Base-by-base conservation (phyloP, 2,113 vertebrate species). In the Lipophrys pholis region DNA sequence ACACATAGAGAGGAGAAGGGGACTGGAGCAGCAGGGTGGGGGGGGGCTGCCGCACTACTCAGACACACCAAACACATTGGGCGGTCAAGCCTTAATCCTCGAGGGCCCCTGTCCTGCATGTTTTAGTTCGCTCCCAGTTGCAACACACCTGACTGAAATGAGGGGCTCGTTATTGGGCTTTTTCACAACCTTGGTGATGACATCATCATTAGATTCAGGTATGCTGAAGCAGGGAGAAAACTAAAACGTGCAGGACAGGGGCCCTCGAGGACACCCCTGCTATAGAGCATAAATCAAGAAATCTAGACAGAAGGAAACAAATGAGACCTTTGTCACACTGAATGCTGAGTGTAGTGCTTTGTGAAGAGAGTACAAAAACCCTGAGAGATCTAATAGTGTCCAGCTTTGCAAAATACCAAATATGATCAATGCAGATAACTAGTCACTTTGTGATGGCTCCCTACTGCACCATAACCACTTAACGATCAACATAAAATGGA, bases 41-140 rank as follows among this genome's bases (percentile, higher is more conserved):
- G 21, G 21, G 21, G 15, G 46, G 17, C 5, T 55, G 17, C 2
- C 4, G 21, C 21, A 30, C 21, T 30, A 30, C 21, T 30, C 21
- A 30, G 21, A 30, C 21, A 30, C 21, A 30, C 21, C 21, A 30
- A 54, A 62, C 67, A 48, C 38, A 57, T 61, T 56, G 35, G 57
- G 65, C 45, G 70, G 77, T 74, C 62, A 67, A 58, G 57, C 17
- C 52, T 81, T 87, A 87, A 89, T 88, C n/a, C n/a, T n/a, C n/a
- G n/a, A n/a, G n/a, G n/a, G n/a, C n/a, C n/a, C n/a, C n/a, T n/a
- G n/a, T n/a, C n/a, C n/a, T n/a, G n/a, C n/a, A n/a, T n/a, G n/a
- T n/a, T n/a, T n/a, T n/a, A n/a, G n/a, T n/a, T n/a, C n/a, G n/a
- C n/a, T n/a, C n/a, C n/a, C n/a, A n/a, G n/a, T n/a, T n/a, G n/a